Evolutionary conservation across 2,888 invertebrate species (phyloP).

Genomic region (Campoletis raptor): DNA sequence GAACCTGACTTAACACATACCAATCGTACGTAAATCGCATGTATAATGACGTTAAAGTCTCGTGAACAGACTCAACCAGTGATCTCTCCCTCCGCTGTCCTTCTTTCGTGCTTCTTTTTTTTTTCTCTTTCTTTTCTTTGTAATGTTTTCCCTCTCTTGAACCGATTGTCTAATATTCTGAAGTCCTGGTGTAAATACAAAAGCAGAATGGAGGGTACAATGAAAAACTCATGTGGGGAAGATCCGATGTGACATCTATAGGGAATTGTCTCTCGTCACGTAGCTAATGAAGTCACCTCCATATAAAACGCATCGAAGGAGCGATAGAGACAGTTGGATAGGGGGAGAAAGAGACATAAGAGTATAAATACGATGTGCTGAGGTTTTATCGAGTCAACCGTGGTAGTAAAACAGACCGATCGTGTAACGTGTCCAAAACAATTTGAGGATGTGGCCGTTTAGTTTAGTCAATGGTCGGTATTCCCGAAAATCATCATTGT

Average conservation of each 20-base stretch:
- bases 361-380: slow-evolving; percentile 61
- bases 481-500: not conserved
- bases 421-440: not conserved
- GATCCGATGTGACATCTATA: slow-evolving; percentile 17
- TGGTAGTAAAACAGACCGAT: slow-evolving; percentile 39
- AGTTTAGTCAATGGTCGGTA: too few relatives aligned
- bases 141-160: slow-evolving; percentile 8
- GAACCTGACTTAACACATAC: slow-evolving; percentile 30
- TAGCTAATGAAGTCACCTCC: slow-evolving; percentile 56
- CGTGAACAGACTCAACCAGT: slow-evolving; percentile 15
- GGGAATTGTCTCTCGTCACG: slow-evolving; percentile 44
- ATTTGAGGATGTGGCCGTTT: not conserved
- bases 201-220: slow-evolving; percentile 4
- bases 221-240: slow-evolving; percentile 17
- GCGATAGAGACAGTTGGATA: slow-evolving; percentile 10
- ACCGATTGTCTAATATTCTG: slow-evolving; percentile 42
- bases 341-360: slow-evolving; percentile 38
- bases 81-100: slow-evolving; percentile 25
- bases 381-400: slow-evolving; percentile 40
- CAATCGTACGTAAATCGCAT: slow-evolving; percentile 50
- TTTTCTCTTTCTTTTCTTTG: not conserved
- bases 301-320: slow-evolving; percentile 25
- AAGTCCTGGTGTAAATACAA: slow-evolving; percentile 12
- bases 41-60: slow-evolving; percentile 44
- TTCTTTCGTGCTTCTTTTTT: not conserved